These are phyloP conservation scores for Paragorgia papillata DNA, from an alignment of 92 coral and sea anemone genomes.

Conservation along the genomic window DNA sequence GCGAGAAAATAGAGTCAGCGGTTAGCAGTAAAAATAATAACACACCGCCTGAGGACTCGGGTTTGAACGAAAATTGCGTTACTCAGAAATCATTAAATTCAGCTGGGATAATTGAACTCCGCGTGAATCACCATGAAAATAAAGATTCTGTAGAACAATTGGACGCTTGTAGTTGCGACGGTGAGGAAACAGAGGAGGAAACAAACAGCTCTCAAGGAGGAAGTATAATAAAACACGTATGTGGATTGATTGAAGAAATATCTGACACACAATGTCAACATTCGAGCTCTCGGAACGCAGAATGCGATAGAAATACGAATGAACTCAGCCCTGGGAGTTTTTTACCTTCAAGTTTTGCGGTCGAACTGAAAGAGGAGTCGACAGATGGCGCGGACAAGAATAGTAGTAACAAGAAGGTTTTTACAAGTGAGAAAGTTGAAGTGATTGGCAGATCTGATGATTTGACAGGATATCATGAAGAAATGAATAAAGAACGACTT, in stretches of 20 bases:
- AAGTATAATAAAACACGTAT: conserved; percentile 49
- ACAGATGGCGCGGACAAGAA: not conserved
- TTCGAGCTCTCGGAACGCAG: conserved; percentile 53
- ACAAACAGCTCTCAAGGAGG: not conserved
- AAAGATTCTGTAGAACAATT: not conserved
- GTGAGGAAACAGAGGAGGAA: not conserved
- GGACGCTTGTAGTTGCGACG: conserved; percentile 1
- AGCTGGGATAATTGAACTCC: not conserved
- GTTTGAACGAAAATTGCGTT: not conserved
- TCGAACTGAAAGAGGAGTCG: conserved; percentile 24
- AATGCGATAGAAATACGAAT: not conserved
- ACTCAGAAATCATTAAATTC: not conserved
- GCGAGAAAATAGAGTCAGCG: not conserved
- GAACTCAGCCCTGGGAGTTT: not conserved
- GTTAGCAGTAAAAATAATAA: no score
- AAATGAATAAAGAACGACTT: conserved; percentile 85
- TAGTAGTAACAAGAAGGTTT: not conserved
- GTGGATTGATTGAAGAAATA: conserved; percentile 71
- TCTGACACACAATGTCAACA: conserved; percentile 95
- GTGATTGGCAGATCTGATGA: conserved; percentile 44
- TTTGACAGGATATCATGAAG: conserved; percentile 53
- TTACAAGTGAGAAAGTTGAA: conserved; percentile 42
- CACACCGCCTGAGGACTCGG: no score
- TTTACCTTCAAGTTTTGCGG: not conserved
- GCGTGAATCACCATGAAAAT: no score